Percentiles rank a stretch among this genome's conserved stretches.
Evolutionary conservation across 2,797 vertebrate genomes (phyloP).

Genomic region (Chrysocyon brachyurus): DNA sequence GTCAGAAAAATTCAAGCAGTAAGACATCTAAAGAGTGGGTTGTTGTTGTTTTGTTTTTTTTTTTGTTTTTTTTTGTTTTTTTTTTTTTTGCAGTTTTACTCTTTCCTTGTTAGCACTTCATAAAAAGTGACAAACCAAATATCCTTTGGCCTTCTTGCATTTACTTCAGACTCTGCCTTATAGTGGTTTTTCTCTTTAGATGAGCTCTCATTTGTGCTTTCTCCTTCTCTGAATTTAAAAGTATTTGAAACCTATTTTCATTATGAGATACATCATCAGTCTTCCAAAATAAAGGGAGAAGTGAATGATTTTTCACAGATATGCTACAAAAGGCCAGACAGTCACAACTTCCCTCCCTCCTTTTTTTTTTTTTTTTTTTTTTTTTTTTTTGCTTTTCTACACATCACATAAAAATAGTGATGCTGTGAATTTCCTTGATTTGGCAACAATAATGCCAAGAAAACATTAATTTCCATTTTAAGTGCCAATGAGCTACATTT

Average conservation of each 20-base stretch:
- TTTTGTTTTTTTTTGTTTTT: neutral
- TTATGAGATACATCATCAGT: neutral
- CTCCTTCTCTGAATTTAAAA: neutral
- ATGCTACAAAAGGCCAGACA: neutral
- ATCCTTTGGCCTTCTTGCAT: conserved; percentile 34
- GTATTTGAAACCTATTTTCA: neutral
- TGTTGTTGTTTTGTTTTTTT: too few species aligned
- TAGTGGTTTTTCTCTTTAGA: neutral
- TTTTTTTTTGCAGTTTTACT: conserved; percentile 33
- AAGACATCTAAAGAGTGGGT: conserved; percentile 67
- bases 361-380: too few species aligned
- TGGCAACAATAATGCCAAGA: neutral
- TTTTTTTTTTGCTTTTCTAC: neutral
- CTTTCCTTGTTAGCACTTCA: conserved; percentile 77
- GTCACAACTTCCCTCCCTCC: neutral
- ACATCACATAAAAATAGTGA: neutral
- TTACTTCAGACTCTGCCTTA: conserved; percentile 33
- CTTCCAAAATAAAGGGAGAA: neutral
- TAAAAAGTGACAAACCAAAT: conserved; percentile 68
- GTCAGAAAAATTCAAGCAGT: conserved; percentile 79
- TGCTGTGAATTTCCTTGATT: neutral
- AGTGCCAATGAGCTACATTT: conserved; percentile 34
- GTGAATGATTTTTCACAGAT: neutral
- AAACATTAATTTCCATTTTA: conserved; percentile 50
- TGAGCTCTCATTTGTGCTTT: neutral